Percentiles rank a stretch among this genome's conserved stretches.
phyloP scores from a whole-genome alignment of 1,140 invertebrate genomes.

The Drosophila pectinifera region DNA sequence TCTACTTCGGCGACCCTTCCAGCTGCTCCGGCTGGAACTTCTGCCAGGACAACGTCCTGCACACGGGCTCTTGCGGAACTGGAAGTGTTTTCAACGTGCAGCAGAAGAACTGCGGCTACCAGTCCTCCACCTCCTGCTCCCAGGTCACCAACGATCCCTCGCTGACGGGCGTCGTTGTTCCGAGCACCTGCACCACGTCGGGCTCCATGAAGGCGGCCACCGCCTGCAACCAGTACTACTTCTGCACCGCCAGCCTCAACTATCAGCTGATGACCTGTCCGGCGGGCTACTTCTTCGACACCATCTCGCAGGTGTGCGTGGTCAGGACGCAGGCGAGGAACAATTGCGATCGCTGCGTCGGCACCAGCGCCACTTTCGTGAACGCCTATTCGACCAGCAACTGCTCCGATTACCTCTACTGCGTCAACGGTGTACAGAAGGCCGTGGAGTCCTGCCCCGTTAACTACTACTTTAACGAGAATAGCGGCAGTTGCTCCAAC shows the following conservation, averaged over 20 bases:
- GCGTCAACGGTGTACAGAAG: slow-evolving; percentile 42
- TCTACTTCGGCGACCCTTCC: slow-evolving; percentile 55
- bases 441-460: slow-evolving; percentile 27
- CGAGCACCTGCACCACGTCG: slow-evolving; percentile 19
- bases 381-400: slow-evolving; percentile 46
- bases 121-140: slow-evolving; percentile 22
- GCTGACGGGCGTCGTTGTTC: slow-evolving; percentile 8
- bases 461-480: slow-evolving; percentile 50
- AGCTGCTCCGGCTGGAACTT: slow-evolving; percentile 49
- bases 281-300: slow-evolving; percentile 41
- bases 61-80: slow-evolving; percentile 27
- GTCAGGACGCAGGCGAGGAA: slow-evolving; percentile 41
- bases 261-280: slow-evolving; percentile 39
- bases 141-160: slow-evolving; percentile 60
- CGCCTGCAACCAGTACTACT: slow-evolving; percentile 55
- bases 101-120: slow-evolving; percentile 43
- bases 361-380: slow-evolving; percentile 47
- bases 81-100: slow-evolving; percentile 28
- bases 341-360: slow-evolving; percentile 61
- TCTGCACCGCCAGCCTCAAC: slow-evolving; percentile 9
- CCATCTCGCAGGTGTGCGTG: slow-evolving; percentile 36
- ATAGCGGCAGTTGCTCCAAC: slow-evolving; percentile 3
- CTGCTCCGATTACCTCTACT: slow-evolving; percentile 52
- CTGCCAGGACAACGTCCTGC: slow-evolving; percentile 33
- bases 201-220: slow-evolving; percentile 21